Conservation (phyloP, 2,113 vertebrate species). For the Sinosuthora webbiana region DNA sequence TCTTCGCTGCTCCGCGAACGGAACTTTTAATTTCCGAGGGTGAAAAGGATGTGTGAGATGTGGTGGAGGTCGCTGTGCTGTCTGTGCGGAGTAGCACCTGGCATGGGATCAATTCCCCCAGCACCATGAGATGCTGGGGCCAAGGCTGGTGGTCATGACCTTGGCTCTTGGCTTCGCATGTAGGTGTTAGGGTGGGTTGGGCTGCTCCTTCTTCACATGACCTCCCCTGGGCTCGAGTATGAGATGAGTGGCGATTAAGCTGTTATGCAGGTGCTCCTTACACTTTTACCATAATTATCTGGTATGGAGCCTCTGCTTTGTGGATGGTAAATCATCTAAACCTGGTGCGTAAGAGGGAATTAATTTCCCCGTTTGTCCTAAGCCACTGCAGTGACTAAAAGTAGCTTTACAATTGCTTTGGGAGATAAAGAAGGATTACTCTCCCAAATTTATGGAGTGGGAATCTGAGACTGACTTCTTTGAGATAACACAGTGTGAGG, state of each 20-base stretch:
- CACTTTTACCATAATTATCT: background rate
- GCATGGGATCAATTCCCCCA: rapidly evolving
- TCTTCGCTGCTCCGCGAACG: background rate
- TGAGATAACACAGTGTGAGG: background rate
- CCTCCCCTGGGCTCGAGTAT: rapidly evolving
- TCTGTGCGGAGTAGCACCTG: rapidly evolving
- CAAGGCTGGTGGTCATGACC: background rate
- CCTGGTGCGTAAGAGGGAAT: background rate
- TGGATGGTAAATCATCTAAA: background rate
- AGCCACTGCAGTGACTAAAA: background rate
- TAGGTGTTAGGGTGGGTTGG: background rate
- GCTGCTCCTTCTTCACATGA: background rate
- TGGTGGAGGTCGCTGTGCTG: rapidly evolving
- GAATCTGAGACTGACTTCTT: background rate
- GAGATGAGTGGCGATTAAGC: background rate
- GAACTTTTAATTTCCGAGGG: background rate
- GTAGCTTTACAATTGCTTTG: background rate
- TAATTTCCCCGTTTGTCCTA: background rate
- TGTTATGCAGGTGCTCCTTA: background rate
- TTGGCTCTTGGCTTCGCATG: rapidly evolving
- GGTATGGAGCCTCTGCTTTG: background rate
- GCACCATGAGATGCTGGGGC: rapidly evolving
- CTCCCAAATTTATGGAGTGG: background rate
- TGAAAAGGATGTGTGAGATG: background rate
- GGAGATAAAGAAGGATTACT: background rate